Base-by-base conservation (phyloP, 2,797 vertebrate species). In the Cichlasoma orientale region DNA sequence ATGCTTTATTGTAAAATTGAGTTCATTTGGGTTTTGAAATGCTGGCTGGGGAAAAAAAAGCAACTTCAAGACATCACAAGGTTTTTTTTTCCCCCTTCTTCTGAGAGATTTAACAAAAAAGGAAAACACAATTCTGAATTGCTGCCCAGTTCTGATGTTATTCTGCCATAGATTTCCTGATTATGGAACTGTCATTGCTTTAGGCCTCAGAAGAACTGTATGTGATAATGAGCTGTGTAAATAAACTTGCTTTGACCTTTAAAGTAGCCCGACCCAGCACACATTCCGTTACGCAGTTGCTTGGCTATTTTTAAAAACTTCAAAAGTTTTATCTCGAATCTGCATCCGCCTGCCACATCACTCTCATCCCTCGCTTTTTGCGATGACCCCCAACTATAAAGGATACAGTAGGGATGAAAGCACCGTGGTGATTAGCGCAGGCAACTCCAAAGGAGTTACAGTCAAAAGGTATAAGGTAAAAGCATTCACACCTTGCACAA, bases 201-300 rank as follows among this genome's bases (percentile, higher is more conserved):
- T 14, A 18, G 23, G 21, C 29, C 74, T 61, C 50, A 8, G 11
- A 53, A 63, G 72, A 61, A 13, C 61, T 38, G 10, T 13, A n/a
- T 53, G 44, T 44, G 66, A 74, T 84, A 84, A 85, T 78, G 59
- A 79, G 52, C 73, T 54, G 71, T 18, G 56, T 76, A 86, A 88
- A 89, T 81, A 80, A 77, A 85, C 77, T 66, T 58, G 36, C 11
- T 76, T 52, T 77, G 79, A 79, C 78, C 85, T 53, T 75, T 72
- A 56, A 71, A 79, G 54, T 7, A 13, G 56, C 53, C 61, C 50
- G 13, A 63, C 23, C 18, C 50, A 21, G 79, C 38, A 29, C 44
- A 69, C 54, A 86, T 87, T 88, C 72, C 31, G 3, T 82, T 61
- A 71, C 14, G 4, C 77, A 80, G 54, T 47, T 54, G 38, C n/a